A percentile compares a stretch with the other conserved stretches of the same genome.
phyloP scores from a whole-genome alignment of 2,888 invertebrate genomes.

The Bimastos eiseni region DNA sequence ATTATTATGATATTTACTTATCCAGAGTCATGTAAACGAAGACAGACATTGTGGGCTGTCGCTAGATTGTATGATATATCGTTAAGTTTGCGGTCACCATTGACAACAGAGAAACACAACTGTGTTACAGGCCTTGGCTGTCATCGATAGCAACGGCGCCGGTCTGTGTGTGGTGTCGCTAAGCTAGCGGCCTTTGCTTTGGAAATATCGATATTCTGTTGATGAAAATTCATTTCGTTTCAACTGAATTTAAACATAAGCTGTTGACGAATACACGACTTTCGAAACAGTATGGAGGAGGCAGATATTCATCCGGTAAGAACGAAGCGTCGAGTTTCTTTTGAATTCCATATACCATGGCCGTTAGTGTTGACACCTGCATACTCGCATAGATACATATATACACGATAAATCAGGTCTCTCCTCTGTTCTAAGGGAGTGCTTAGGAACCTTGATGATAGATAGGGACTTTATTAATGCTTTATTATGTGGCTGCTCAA shows the following conservation, averaged over 20 bases:
- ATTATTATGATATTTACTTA: background rate
- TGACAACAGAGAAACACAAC: background rate
- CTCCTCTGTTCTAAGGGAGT: no score
- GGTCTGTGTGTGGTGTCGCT: background rate
- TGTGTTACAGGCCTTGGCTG: background rate
- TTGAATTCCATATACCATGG: background rate
- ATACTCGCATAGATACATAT: background rate
- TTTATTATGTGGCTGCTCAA: no score
- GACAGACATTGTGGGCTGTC: background rate
- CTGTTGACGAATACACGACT: background rate
- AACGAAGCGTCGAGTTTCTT: background rate
- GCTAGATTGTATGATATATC: background rate
- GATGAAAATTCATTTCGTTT: background rate
- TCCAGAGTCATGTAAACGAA: background rate
- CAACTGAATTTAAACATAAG: background rate
- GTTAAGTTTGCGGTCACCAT: constrained; percentile 13
- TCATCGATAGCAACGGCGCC: background rate
- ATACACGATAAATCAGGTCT: no score
- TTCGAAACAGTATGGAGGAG: no score
- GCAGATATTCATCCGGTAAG: background rate
- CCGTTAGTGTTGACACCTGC: background rate
- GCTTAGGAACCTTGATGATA: no score
- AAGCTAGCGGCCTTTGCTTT: background rate
- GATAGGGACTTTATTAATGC: no score
- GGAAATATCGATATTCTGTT: background rate